A percentile compares a stretch with the other conserved stretches of the same genome.
Evolutionary conservation across 2,797 vertebrate species (phyloP).

Genomic region (Petrocephalus sullivani): DNA sequence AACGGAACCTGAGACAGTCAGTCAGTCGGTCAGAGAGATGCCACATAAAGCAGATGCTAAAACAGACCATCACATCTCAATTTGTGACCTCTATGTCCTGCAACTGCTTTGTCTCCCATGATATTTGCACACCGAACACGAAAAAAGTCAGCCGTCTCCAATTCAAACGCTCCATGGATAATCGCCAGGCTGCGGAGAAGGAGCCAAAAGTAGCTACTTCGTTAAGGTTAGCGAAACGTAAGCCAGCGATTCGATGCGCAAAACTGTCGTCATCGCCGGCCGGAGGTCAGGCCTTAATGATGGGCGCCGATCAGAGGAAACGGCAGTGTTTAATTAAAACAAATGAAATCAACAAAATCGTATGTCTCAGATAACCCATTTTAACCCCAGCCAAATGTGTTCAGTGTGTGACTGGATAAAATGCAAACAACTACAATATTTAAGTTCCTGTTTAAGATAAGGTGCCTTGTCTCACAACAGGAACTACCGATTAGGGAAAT

Average conservation of each 20-base stretch:
- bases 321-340: background rate
- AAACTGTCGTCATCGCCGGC: background rate
- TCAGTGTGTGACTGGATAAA: background rate
- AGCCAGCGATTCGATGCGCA: background rate
- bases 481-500: background rate
- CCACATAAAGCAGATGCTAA: background rate
- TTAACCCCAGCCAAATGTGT: background rate
- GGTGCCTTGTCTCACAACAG: background rate
- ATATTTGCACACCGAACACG: background rate
- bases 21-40: background rate
- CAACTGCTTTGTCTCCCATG: background rate
- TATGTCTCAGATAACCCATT: background rate
- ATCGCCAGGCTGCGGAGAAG: slow-evolving; percentile 5
- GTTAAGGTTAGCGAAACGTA: background rate
- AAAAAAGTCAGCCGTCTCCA: background rate
- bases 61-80: background rate
- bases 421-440: background rate
- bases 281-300: background rate
- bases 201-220: background rate
- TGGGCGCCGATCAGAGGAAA: background rate
- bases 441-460: background rate
- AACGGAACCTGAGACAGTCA: background rate
- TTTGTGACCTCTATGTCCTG: background rate
- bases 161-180: background rate
- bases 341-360: background rate